phyloP scores from a whole-genome alignment of 2,797 vertebrate species.

The Erpetoichthys calabaricus region DNA sequence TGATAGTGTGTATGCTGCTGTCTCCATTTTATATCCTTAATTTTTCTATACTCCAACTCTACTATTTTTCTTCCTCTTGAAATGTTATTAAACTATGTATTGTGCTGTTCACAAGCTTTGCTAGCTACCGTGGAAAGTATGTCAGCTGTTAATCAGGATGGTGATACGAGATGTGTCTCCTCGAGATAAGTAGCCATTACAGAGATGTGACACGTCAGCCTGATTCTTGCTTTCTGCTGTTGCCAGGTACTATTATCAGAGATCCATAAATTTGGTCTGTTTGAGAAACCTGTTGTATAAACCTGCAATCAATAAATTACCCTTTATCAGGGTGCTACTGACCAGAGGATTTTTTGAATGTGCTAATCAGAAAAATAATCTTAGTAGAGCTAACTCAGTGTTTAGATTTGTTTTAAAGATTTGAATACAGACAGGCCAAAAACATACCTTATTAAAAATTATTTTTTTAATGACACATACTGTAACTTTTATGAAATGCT shows the following conservation, averaged over 20 bases:
- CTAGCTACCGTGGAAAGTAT: slow-evolving; percentile 66
- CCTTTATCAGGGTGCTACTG: slow-evolving; percentile 59
- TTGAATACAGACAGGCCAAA: too few species aligned
- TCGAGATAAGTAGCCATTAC: not conserved
- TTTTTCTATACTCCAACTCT: too few species aligned
- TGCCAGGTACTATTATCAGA: slow-evolving; percentile 55
- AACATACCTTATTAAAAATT: too few species aligned
- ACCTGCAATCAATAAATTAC: slow-evolving; percentile 62
- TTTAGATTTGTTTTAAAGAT: too few species aligned
- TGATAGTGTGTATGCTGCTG: too few species aligned
- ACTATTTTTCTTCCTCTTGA: too few species aligned
- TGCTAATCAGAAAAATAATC: too few species aligned
- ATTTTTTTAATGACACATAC: too few species aligned
- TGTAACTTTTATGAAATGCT: too few species aligned
- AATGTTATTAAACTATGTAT: slow-evolving; percentile 23
- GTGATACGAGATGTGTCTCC: slow-evolving; percentile 54
- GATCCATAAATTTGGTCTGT: slow-evolving; percentile 62
- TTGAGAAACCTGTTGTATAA: slow-evolving; percentile 69
- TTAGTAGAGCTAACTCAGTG: too few species aligned
- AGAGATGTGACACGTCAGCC: slow-evolving; percentile 17
- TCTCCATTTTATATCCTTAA: too few species aligned
- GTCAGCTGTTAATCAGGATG: slow-evolving; percentile 66
- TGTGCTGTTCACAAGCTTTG: slow-evolving; percentile 53
- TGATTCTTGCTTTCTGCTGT: slow-evolving; percentile 40
- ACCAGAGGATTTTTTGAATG: slow-evolving; percentile 29